These are phyloP conservation scores for Anhinga anhinga DNA, from an alignment of 2,113 vertebrate species.

Conservation along the genomic window DNA sequence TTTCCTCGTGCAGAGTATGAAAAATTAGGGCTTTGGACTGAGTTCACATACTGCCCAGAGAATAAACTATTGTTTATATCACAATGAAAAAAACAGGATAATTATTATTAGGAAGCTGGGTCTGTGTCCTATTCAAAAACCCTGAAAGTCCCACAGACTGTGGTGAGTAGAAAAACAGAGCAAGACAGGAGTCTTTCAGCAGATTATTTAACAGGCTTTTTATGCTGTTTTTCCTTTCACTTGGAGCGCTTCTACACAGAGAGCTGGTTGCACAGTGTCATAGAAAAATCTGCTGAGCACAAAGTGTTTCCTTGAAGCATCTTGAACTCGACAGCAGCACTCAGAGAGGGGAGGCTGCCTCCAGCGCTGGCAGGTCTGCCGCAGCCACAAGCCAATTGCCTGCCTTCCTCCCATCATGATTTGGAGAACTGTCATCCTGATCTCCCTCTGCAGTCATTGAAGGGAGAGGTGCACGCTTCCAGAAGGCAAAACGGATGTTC, in stretches of 20 bases:
- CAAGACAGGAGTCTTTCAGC: not conserved
- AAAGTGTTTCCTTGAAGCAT: not conserved
- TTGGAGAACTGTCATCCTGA: not conserved
- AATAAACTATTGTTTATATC: slow-evolving; percentile 26
- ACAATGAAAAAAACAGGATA: not conserved
- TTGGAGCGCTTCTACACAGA: not conserved
- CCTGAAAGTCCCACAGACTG: not conserved
- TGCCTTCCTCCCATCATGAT: not conserved
- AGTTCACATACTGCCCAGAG: not conserved
- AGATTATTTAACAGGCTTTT: not conserved
- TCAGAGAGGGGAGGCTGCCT: not conserved
- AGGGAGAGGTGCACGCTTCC: not conserved
- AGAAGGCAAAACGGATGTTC: not conserved
- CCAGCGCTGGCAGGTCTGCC: not conserved
- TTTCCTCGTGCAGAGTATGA: not conserved
- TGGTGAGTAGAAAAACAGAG: not conserved
- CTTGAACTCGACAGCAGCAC: not conserved
- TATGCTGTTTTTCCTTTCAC: not conserved
- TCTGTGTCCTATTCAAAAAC: not conserved
- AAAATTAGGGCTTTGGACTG: not conserved
- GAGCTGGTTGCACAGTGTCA: not conserved
- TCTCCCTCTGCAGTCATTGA: not conserved
- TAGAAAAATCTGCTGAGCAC: not conserved
- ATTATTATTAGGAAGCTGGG: not conserved
- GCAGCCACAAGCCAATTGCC: not conserved